Conservation (phyloP, 1,140 invertebrate genomes). For the Scaptomyza graminum region DNA sequence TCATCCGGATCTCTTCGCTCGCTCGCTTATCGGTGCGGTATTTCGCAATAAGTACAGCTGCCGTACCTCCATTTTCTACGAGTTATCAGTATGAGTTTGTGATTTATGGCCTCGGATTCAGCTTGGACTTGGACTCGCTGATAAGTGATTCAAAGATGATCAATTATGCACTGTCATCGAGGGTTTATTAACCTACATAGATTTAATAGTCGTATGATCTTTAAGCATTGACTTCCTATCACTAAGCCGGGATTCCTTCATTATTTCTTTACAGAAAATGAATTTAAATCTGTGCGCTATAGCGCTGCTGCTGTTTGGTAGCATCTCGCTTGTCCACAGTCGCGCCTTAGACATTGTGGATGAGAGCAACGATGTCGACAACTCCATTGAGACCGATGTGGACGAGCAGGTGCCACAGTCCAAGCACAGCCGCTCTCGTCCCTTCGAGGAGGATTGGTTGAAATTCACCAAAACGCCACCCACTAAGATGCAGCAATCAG, state of each 20-base stretch:
- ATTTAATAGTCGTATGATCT: conserved; percentile 35
- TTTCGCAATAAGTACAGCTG: conserved; percentile 5
- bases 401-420: conserved; percentile 40
- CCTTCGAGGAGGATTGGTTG: conserved; percentile 84
- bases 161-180: conserved; percentile 25
- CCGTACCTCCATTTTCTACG: not conserved
- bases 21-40: not conserved
- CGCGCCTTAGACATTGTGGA: conserved; percentile 75
- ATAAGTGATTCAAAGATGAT: not conserved
- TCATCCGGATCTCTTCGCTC: not conserved
- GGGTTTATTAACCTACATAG: conserved; percentile 77
- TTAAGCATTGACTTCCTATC: conserved; percentile 26
- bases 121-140: conserved; percentile 8
- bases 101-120: conserved; percentile 35
- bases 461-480: conserved; percentile 84
- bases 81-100: conserved; percentile 15
- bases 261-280: conserved; percentile 77
- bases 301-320: conserved; percentile 76
- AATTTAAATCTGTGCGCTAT: conserved; percentile 80
- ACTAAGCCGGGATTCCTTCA: conserved; percentile 12
- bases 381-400: conserved; percentile 69
- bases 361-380: conserved; percentile 74
- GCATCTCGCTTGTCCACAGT: conserved; percentile 55
- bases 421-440: conserved; percentile 43
- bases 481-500: conserved; percentile 74